Percentiles rank a stretch among this genome's conserved stretches.
phyloP scores from a whole-genome alignment of 2,888 invertebrate genomes.

The Carcina quercana region DNA sequence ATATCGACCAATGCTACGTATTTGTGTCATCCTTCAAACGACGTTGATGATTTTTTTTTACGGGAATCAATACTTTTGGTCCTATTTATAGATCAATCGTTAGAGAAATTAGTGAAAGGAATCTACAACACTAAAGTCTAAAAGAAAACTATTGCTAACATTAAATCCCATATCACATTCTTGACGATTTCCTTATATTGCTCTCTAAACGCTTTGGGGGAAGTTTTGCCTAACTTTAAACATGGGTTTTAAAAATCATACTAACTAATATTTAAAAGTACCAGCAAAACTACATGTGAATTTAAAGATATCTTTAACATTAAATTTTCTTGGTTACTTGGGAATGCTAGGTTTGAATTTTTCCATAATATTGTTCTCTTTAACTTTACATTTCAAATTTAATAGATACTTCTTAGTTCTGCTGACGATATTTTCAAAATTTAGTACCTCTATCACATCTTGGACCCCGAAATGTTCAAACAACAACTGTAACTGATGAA shows the following conservation, averaged over 20 bases:
- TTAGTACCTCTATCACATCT: constrained; percentile 24
- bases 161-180: constrained; percentile 43
- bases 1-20: no score
- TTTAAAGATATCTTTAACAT: no score
- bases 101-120: constrained; percentile 18
- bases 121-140: constrained; percentile 27
- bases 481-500: constrained; percentile 53
- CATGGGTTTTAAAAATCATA: no score
- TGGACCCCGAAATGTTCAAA: constrained; percentile 59
- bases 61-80: constrained; percentile 34
- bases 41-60: constrained; percentile 14
- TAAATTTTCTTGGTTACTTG: no score
- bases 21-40: no score
- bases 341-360: no score
- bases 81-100: constrained; percentile 32
- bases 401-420: neutral
- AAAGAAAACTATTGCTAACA: constrained; percentile 26
- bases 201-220: no score
- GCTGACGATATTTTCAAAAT: constrained; percentile 3
- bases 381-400: neutral
- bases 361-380: neutral
- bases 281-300: no score
- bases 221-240: no score
- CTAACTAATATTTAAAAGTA: no score
- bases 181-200: constrained; percentile 30